These are phyloP conservation scores for Xanthorhoe designata DNA, from an alignment of 2,888 invertebrate species.

Conservation along the genomic window DNA sequence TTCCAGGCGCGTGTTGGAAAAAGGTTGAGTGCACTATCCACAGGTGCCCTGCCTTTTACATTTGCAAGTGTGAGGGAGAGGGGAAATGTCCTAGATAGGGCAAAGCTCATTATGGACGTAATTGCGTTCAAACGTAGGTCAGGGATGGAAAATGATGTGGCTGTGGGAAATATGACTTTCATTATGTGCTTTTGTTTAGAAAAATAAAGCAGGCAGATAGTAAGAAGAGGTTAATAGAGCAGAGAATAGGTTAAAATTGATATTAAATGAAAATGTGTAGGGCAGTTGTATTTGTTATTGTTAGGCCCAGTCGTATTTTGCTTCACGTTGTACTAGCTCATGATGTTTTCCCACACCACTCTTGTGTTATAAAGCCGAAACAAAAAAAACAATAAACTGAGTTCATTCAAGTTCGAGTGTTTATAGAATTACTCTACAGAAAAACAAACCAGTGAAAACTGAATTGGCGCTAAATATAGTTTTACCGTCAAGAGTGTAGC, in stretches of 20 bases:
- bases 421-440: too few relatives aligned
- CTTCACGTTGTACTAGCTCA: too few relatives aligned
- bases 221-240: too few relatives aligned
- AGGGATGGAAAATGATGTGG: constrained; percentile 10
- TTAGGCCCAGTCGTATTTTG: too few relatives aligned
- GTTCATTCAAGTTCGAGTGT: too few relatives aligned
- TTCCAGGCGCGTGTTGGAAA: constrained; percentile 17
- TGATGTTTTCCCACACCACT: too few relatives aligned
- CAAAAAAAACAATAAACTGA: too few relatives aligned
- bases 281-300: too few relatives aligned
- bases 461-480: neutral
- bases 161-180: neutral
- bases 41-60: constrained; percentile 52
- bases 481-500: neutral
- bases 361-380: too few relatives aligned
- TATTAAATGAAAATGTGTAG: too few relatives aligned
- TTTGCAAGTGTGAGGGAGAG: constrained; percentile 40
- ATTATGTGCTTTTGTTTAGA: neutral
- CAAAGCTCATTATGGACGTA: constrained; percentile 22
- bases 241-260: too few relatives aligned
- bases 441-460: too few relatives aligned
- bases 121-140: constrained; percentile 15
- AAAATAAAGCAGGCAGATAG: neutral
- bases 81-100: constrained; percentile 27
- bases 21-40: constrained; percentile 52